Percentiles rank a stretch among this genome's conserved stretches.
Conservation (phyloP, 2,113 vertebrate species). For the Mormyrus iriodes region DNA sequence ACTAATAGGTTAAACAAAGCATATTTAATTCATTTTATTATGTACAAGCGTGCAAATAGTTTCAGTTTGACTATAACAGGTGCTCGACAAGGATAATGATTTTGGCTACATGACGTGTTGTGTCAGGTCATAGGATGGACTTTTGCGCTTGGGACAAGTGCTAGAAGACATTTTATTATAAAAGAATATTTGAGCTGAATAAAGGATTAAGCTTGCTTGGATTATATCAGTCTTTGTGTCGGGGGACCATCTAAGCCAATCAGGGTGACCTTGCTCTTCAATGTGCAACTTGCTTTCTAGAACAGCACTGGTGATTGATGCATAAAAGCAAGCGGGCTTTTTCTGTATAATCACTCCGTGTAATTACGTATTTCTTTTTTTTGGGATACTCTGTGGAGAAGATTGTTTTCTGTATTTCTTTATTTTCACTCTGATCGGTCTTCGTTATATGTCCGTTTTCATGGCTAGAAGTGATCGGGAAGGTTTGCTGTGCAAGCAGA, state of each 20-base stretch:
- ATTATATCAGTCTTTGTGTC: neutral
- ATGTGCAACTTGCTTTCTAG: neutral
- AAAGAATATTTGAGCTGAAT: neutral
- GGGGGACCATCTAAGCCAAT: neutral
- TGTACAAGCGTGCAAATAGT: neutral
- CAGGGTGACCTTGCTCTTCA: neutral
- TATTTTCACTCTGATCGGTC: neutral
- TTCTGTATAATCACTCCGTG: neutral
- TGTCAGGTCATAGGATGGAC: neutral
- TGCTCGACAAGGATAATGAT: neutral
- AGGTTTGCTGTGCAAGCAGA: slow-evolving; percentile 36
- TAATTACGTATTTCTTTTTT: neutral
- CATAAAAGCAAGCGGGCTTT: neutral
- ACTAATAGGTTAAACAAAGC: neutral
- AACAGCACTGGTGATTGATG: neutral
- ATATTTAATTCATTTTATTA: neutral
- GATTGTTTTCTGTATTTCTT: neutral
- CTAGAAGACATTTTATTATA: neutral
- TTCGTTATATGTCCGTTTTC: neutral
- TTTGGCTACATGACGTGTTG: neutral
- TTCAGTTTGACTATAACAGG: neutral
- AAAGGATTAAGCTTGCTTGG: neutral
- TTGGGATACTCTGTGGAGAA: neutral
- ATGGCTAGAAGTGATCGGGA: slow-evolving; percentile 47
- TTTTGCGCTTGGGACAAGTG: neutral